A percentile compares a stretch with the other conserved stretches of the same genome.
Conservation (phyloP, 2,797 vertebrate genomes). For the Hippocampus kuda region DNA sequence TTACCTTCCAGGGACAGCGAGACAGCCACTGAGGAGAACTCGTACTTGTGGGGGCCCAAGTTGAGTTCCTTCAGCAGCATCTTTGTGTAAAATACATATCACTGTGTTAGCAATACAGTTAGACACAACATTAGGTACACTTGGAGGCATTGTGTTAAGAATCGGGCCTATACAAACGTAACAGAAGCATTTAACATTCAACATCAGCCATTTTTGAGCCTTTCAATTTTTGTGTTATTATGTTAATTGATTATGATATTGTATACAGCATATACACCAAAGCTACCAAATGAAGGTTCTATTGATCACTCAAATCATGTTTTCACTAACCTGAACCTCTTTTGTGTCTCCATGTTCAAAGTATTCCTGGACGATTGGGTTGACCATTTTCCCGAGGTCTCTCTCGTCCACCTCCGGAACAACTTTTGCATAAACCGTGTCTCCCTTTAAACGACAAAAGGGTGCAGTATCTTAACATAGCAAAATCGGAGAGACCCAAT, state of each 20-base stretch:
- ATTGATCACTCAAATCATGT: neutral
- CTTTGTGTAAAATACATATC: conserved; percentile 40
- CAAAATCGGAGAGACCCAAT: neutral
- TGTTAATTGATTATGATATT: no score
- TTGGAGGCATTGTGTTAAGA: neutral
- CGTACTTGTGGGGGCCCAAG: conserved; percentile 66
- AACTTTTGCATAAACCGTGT: conserved; percentile 78
- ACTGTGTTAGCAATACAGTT: neutral
- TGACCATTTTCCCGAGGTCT: conserved; percentile 76
- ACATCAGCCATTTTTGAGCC: no score
- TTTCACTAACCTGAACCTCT: conserved; percentile 71
- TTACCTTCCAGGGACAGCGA: conserved; percentile 78
- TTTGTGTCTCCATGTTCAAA: conserved; percentile 83
- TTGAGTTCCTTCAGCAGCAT: conserved; percentile 75
- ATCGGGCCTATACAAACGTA: neutral
- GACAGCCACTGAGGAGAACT: conserved; percentile 75
- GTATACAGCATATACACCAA: no score
- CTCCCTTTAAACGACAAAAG: conserved; percentile 57
- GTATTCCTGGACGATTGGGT: conserved; percentile 81
- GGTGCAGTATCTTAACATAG: neutral
- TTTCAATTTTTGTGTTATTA: no score
- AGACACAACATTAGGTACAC: neutral
- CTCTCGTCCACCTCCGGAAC: conserved; percentile 75
- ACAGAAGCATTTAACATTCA: neutral
- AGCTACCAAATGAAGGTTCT: neutral